These are phyloP conservation scores for Spea multiplicata DNA, from an alignment of 2,113 vertebrate species.

Conservation along the genomic window DNA sequence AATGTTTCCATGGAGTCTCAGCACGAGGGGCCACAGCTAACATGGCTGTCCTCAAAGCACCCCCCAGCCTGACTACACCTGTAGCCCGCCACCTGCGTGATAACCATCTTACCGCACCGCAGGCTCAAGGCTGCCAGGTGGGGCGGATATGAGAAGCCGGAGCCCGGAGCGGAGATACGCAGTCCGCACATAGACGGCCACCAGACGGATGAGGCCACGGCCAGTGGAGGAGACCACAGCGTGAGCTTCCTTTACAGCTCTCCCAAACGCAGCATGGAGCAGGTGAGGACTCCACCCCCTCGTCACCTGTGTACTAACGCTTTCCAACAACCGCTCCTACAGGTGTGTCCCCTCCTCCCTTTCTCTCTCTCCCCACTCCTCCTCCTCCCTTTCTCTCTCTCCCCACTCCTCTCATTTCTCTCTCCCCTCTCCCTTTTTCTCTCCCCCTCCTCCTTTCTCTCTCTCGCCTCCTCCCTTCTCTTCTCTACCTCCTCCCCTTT, in stretches of 20 bases:
- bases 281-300: background rate
- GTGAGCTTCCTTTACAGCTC: background rate
- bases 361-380: too few relatives aligned
- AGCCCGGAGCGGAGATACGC: background rate
- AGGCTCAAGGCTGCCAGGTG: slow-evolving; percentile 15
- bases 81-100: background rate
- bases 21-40: too few relatives aligned
- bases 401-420: too few relatives aligned
- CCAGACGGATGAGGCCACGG: background rate
- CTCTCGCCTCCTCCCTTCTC: too few relatives aligned
- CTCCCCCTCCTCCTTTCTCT: too few relatives aligned
- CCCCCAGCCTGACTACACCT: background rate
- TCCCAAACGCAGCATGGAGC: background rate
- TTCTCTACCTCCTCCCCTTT: too few relatives aligned
- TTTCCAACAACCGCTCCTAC: background rate
- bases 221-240: background rate
- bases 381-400: too few relatives aligned
- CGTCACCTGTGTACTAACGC: background rate
- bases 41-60: too few relatives aligned
- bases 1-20: too few relatives aligned
- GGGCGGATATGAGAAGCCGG: background rate
- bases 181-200: background rate
- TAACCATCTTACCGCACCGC: background rate
- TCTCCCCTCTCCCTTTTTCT: too few relatives aligned
- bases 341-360: background rate